Conservation (phyloP, 2,113 vertebrate genomes). For the Psephotus haematonotus region DNA sequence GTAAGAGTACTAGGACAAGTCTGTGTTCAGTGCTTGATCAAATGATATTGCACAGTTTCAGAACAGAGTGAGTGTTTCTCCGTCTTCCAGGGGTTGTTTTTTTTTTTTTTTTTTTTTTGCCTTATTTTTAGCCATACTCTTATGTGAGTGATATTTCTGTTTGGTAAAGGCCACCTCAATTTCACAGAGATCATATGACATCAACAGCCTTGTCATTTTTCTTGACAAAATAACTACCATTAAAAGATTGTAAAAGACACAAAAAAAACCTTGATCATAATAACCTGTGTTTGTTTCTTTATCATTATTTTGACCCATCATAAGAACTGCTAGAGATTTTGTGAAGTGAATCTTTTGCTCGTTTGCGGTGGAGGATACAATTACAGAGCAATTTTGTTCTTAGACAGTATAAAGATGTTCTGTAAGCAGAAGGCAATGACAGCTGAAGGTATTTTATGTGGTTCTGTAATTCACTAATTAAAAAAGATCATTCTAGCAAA, state of each 20-base stretch:
- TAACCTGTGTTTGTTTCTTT: background rate
- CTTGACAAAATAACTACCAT: background rate
- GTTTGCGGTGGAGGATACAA: background rate
- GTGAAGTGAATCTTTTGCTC: background rate
- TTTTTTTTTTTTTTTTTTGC: background rate
- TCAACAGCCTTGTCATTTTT: background rate
- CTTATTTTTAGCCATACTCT: background rate
- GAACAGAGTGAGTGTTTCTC: background rate
- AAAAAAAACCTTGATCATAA: background rate
- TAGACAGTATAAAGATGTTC: slow-evolving; percentile 30
- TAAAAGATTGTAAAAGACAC: background rate
- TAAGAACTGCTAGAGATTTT: background rate
- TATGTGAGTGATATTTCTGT: background rate
- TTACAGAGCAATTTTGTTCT: slow-evolving; percentile 40
- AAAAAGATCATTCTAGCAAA: slow-evolving; percentile 59
- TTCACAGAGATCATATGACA: fast-evolving
- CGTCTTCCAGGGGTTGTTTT: fast-evolving
- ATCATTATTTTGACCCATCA: background rate
- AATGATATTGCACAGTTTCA: background rate
- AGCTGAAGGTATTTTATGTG: slow-evolving; percentile 33
- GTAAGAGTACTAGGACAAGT: background rate
- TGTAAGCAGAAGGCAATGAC: slow-evolving; percentile 19
- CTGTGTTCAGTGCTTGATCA: background rate
- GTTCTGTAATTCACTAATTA: slow-evolving; percentile 53
- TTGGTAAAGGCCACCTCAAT: fast-evolving